Conservation (phyloP, 2,797 vertebrate species). For the Paedocypris micromegethes region DNA sequence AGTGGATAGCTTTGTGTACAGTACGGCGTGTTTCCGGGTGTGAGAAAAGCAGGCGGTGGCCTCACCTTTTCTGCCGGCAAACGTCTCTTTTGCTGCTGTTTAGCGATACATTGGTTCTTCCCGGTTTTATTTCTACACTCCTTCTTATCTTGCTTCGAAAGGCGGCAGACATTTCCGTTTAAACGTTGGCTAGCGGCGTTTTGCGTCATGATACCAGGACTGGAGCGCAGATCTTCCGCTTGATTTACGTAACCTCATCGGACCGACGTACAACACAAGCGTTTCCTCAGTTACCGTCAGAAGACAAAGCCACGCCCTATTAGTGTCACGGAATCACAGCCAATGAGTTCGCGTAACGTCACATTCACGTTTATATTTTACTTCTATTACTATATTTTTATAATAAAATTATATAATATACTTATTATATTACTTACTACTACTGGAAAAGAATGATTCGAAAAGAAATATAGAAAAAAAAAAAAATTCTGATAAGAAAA, state of each 20-base stretch:
- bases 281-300: slow-evolving; percentile 30
- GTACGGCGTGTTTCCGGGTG: slow-evolving; percentile 1
- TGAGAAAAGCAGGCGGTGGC: slow-evolving; percentile 48
- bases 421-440: no score
- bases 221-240: slow-evolving; percentile 6
- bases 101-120: slow-evolving; percentile 63
- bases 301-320: slow-evolving; percentile 55
- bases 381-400: not conserved
- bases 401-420: slow-evolving; percentile 26
- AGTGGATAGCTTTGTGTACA: not conserved
- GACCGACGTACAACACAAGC: slow-evolving; percentile 39
- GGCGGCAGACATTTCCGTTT: slow-evolving; percentile 62
- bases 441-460: no score
- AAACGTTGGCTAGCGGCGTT: slow-evolving; percentile 63
- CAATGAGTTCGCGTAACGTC: slow-evolving; percentile 41
- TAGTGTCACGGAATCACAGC: slow-evolving; percentile 35
- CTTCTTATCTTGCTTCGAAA: slow-evolving; percentile 55
- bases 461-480: no score
- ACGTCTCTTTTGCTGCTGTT: slow-evolving; percentile 60
- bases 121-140: slow-evolving; percentile 65
- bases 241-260: slow-evolving; percentile 48
- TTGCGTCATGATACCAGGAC: slow-evolving; percentile 60
- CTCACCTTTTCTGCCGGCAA: slow-evolving; percentile 67
- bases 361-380: slow-evolving; percentile 7
- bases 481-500: no score